Evolutionary conservation across 1,140 invertebrate genomes (phyloP), one percentile per base, ranked within the genome.

Genomic region (Temnothorax curvispinosus): DNA sequence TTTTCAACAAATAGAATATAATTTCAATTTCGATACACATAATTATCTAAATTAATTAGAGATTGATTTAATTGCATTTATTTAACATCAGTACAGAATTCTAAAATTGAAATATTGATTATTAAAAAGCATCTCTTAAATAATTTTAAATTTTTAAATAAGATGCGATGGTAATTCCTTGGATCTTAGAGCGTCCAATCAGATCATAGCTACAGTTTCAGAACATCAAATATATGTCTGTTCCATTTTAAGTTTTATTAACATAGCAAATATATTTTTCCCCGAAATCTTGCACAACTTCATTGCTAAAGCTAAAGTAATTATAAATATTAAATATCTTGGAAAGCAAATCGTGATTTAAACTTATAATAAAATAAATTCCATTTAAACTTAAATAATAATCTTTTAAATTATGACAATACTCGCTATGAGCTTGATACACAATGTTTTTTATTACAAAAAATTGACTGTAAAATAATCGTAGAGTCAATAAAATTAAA

Each of bases 351-450:
- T 65, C 3, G 18, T 18, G n/a, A 65, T 41, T 65, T 47, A 47
- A 47, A 47, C 47, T 13, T n/a, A 65, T n/a, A n/a, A 65, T 38
- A 64, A 64, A 64, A 64, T 64, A 18, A 64, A 64, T 38, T 64
- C 9, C 0, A 64, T 38, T 18, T 38, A 5, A 64, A 64, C 0
- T n/a, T 7, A 38, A 64, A 18, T 64, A 44, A 9, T 44, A 44
- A 44, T 44, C 8, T 44, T 1, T 44, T 9, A 44, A 44, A 44
- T 44, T 44, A 44, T 9, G 41, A 9, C 41, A 44, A 9, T 44
- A 27, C 27, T 1, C 27, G 41, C 3, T 9, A 44, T 9, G 2
- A 9, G 2, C 41, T 44, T 44, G 9, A 44, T 44, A 44, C 8
- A 9, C 41, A 44, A 44, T 44, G 41, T 44, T 44, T 27, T 27